Base-by-base conservation (phyloP, 2,888 invertebrate genomes). In the Spilosoma lubricipeda region DNA sequence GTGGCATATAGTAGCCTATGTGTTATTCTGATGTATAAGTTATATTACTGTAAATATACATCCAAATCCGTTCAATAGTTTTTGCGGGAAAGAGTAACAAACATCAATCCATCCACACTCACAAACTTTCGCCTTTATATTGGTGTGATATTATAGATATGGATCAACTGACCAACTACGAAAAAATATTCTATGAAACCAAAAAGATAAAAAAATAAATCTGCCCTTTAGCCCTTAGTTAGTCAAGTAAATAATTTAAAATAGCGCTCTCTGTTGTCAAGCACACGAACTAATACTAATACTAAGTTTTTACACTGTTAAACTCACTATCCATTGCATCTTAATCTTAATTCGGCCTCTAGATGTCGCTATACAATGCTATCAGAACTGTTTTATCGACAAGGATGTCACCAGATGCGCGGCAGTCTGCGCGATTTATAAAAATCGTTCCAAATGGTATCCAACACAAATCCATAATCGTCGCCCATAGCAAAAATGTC, bases 371-470 rank as follows among this genome's bases (percentile, higher is more conserved):
- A 45, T 8, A 0, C 9, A 1, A 27, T 45, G n/a, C 27, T 33
- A 11, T 27, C 36, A 39, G 18, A 68, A 33, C 91, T 93, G 88
- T 78, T 91, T 89, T 90, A 93, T 82, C 93, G 88, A 92, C 91
- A 69, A 76, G 80, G 71, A 82, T 89, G 91, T 91, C 92, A 91
- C 77, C 75, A 90, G 87, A 93, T 95, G 95, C 95, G 95, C 95
- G 94, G 91, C 93, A 90, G 90, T 84, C 89, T 95, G 95, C 95
- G 95, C 94, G 94, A 92, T 92, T 92, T 95, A 95, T 93, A 95
- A 95, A 95, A 93, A 92, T 94, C 92, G 88, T 87, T 89, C 90
- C 93, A 93, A 94, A 94, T 92, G 92, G 90, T 88, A 84, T 90
- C 91, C 90, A 91, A 88, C 93, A 90, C 90, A 94, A 95, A 95